Percentiles rank a stretch among this genome's conserved stretches.
These are phyloP conservation scores for Amblyteles armatorius DNA, from an alignment of 2,888 invertebrate genomes.

Conservation along the genomic window DNA sequence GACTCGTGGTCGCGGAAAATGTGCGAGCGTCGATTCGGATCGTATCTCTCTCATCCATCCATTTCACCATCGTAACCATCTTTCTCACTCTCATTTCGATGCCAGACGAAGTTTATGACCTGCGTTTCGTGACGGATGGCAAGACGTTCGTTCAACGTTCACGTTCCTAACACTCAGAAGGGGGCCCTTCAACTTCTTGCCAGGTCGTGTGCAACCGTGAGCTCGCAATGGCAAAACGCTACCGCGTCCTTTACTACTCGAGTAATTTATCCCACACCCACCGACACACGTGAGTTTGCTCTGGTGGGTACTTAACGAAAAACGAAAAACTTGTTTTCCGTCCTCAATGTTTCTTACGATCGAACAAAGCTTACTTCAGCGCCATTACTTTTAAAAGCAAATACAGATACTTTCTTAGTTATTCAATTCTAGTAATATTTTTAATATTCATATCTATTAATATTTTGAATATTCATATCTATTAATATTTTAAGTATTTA, in stretches of 20 bases:
- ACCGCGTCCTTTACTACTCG: not conserved
- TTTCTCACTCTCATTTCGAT: constrained; percentile 47
- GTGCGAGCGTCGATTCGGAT: constrained; percentile 62
- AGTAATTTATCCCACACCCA: constrained; percentile 18
- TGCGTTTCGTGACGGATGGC: constrained; percentile 65
- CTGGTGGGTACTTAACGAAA: not conserved
- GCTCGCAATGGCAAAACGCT: constrained; percentile 17
- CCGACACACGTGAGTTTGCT: not conserved
- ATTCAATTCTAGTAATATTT: not conserved
- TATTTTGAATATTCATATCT: not conserved
- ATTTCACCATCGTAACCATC: constrained; percentile 30
- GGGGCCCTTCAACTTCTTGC: constrained; percentile 48
- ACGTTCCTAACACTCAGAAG: constrained; percentile 29
- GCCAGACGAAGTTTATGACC: constrained; percentile 62
- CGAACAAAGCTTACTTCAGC: not conserved
- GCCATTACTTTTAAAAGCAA: not conserved
- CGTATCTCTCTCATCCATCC: constrained; percentile 21
- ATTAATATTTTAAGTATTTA: not conserved
- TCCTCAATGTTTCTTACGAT: not conserved
- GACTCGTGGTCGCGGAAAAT: constrained; percentile 64
- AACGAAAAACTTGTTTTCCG: constrained; percentile 2
- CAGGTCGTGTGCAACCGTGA: constrained; percentile 29
- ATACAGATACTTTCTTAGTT: not conserved
- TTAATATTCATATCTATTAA: too few relatives aligned
- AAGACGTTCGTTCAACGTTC: constrained; percentile 53